Evolutionary conservation across 2,888 invertebrate genomes (phyloP), one percentile per base, ranked within the genome.

Genomic region (Nesidiocoris tenuis): DNA sequence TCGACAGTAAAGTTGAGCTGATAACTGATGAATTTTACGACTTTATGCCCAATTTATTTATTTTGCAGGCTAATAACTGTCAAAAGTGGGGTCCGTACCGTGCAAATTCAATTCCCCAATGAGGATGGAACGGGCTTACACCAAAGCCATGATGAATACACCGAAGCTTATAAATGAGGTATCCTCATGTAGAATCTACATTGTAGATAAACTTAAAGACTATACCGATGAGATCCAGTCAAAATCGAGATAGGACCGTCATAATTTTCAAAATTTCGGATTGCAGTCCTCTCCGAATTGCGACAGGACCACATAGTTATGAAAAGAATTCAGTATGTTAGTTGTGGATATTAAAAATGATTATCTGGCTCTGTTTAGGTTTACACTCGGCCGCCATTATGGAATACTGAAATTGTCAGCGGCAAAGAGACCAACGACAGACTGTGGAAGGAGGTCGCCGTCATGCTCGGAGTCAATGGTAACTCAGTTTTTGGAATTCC

Each of bases 61-160:
- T n/a, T 39, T 39, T 39, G 39, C 39, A 39, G 39, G 12, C 5
- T 7, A 12, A 39, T 39, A 2, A 3, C 61, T 21, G 19, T 16
- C 24, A 17, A 72, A 72, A 25, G 72, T 72, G 72, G 72, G 72
- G 54, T 72, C 72, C 0, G 72, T 72, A 5, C 72, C 72, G 72
- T 72, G 72, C 63, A 72, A 72, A 21, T 21, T 54, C 54, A 19
- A 22, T 56, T 25, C 59, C 39, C 22, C 9, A 22, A 39, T 7
- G 39, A 5, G 61, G 39, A 72, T 61, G 72, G 5, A 61, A 22
- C 63, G 61, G 22, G 54, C 19, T 9, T 17, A 18, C n/a, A 19
- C n/a, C 1, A 5, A 2, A 23, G 19, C n/a, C 9, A 61, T 61
- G 5, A 61, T 61, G 54, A 61, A 72, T 61, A 39, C 72, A 54